These are phyloP conservation scores for Rhombomys opimus DNA, from an alignment of 2,113 vertebrate genomes.

Conservation along the genomic window DNA sequence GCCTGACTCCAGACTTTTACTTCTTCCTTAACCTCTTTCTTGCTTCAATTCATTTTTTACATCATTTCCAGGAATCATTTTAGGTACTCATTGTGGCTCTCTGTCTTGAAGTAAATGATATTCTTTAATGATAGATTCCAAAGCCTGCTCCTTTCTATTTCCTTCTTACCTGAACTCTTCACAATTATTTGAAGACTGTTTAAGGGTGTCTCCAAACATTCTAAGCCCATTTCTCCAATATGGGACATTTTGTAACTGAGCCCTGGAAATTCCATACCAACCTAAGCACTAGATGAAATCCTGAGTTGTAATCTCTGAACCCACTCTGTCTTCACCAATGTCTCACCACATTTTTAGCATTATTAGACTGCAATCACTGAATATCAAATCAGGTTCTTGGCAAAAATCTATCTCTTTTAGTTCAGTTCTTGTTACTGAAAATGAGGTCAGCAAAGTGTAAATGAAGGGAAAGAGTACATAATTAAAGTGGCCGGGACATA, in stretches of 20 bases:
- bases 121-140: not conserved
- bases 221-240: not conserved
- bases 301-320: not conserved
- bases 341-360: not conserved
- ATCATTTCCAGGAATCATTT: not conserved
- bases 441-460: slow-evolving; percentile 28
- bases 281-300: not conserved
- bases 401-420: not conserved
- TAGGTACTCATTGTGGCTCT: not conserved
- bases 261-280: not conserved
- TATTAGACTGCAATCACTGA: not conserved
- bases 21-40: not conserved
- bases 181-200: not conserved
- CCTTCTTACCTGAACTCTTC: not conserved
- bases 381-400: not conserved
- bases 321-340: not conserved
- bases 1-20: not conserved
- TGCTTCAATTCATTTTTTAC: not conserved
- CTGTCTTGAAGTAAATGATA: not conserved
- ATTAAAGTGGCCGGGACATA: not conserved
- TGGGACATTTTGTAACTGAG: not conserved
- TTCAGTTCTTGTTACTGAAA: slow-evolving; percentile 29
- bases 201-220: not conserved
- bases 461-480: not conserved
- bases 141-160: not conserved